These are phyloP conservation scores for Chascanopsetta lugubris DNA, from an alignment of 2,113 vertebrate species.

Conservation along the genomic window DNA sequence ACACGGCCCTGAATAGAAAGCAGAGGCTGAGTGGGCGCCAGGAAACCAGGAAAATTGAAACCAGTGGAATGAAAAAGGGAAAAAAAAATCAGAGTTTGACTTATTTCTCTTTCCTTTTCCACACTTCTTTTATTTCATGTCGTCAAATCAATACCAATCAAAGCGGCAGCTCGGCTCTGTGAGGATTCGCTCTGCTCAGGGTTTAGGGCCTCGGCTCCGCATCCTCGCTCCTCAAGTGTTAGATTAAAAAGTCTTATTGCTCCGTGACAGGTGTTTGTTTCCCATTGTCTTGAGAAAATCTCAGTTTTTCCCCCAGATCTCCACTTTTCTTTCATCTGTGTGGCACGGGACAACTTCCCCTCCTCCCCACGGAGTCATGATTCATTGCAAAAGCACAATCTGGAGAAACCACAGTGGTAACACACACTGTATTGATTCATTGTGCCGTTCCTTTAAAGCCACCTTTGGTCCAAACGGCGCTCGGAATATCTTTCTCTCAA, in stretches of 20 bases:
- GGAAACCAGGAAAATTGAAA: conserved; percentile 37
- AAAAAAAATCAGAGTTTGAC: conserved; percentile 1
- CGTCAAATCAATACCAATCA: conserved; percentile 25
- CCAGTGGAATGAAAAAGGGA: not conserved
- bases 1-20: not conserved
- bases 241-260: conserved; percentile 27
- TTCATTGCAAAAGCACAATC: conserved; percentile 25
- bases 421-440: conserved; percentile 19
- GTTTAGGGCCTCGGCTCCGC: conserved; percentile 16
- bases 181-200: conserved; percentile 19
- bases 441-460: conserved; percentile 18
- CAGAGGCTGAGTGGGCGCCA: not conserved
- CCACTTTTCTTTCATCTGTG: conserved; percentile 11
- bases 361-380: conserved; percentile 23
- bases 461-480: conserved; percentile 14
- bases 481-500: conserved; percentile 1
- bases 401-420: conserved; percentile 18
- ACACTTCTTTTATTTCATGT: conserved; percentile 19
- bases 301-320: conserved; percentile 11
- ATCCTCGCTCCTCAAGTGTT: conserved; percentile 3
- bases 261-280: conserved; percentile 36
- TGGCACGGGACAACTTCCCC: conserved; percentile 26
- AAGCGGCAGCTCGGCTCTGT: conserved; percentile 18
- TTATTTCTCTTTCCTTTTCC: not conserved
- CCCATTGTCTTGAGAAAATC: conserved; percentile 26